Percentiles rank a stretch among this genome's conserved stretches.
phyloP scores from a whole-genome alignment of 2,113 vertebrate genomes.

The Urocynchramus pylzowi region DNA sequence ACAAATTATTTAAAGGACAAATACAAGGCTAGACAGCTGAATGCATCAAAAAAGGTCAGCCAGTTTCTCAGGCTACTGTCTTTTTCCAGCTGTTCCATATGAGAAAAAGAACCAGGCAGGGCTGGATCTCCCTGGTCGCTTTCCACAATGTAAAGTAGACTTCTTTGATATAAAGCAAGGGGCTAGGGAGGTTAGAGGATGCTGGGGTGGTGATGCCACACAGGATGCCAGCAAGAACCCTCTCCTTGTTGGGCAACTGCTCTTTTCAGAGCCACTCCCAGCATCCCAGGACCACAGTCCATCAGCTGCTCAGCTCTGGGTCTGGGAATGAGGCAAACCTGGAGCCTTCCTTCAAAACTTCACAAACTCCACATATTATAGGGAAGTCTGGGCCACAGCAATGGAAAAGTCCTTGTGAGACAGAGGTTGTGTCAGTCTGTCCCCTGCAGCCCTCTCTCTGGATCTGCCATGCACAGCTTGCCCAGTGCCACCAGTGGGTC shows the following conservation, averaged over 20 bases:
- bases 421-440: not conserved
- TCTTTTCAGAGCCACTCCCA: not conserved
- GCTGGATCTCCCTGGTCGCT: not conserved
- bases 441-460: not conserved
- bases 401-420: not conserved
- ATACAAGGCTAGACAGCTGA: conserved; percentile 10
- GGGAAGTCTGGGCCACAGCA: not conserved
- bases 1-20: conserved; percentile 23
- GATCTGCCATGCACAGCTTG: accelerated
- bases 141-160: not conserved
- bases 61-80: conserved; percentile 42
- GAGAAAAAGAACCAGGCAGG: not conserved
- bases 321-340: not conserved
- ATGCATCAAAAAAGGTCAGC: conserved; percentile 8
- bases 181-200: not conserved
- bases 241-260: not conserved
- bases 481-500: not conserved
- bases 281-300: not conserved
- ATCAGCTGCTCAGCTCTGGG: not conserved
- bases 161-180: not conserved
- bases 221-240: not conserved
- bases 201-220: not conserved
- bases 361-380: not conserved
- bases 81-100: conserved; percentile 12
- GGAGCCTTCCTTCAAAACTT: not conserved